Evolutionary conservation across 92 coral and sea anemone species (phyloP).

Genomic region (Meandrina meandrites): DNA sequence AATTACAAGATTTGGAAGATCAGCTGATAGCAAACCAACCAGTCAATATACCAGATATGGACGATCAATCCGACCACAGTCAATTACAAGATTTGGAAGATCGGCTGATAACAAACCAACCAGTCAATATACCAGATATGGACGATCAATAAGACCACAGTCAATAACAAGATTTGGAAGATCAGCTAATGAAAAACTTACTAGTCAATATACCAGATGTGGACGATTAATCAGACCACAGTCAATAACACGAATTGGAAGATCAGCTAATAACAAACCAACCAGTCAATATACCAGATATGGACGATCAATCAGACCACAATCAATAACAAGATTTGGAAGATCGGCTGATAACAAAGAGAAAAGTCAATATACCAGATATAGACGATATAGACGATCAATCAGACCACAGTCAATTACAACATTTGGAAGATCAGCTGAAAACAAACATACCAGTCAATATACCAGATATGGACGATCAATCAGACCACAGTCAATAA

Average conservation of each 20-base stretch:
- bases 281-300: not conserved
- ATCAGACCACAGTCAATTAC: slow-evolving; percentile 5
- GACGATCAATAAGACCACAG: no score
- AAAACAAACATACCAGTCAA: not conserved
- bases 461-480: not conserved
- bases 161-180: no score
- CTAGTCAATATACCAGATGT: no score
- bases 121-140: not conserved
- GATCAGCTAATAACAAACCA: not conserved
- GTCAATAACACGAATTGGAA: slow-evolving; percentile 9
- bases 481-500: slow-evolving; percentile 1
- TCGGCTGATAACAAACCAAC: not conserved
- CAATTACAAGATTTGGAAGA: slow-evolving; percentile 19
- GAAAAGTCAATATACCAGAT: not conserved
- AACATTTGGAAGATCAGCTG: slow-evolving; percentile 2
- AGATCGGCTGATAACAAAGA: not conserved
- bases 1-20: not conserved
- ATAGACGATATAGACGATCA: not conserved
- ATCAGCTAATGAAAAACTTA: no score
- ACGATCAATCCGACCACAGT: slow-evolving; percentile 7
- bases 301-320: slow-evolving; percentile 12
- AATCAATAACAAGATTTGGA: slow-evolving; percentile 6
- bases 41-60: not conserved
- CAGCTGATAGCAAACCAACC: not conserved
- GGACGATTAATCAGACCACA: slow-evolving; percentile 4